A percentile compares a stretch with the other conserved stretches of the same genome.
These are phyloP conservation scores for Globodera rostochiensis DNA, from an alignment of 1,140 invertebrate genomes.

Conservation along the genomic window DNA sequence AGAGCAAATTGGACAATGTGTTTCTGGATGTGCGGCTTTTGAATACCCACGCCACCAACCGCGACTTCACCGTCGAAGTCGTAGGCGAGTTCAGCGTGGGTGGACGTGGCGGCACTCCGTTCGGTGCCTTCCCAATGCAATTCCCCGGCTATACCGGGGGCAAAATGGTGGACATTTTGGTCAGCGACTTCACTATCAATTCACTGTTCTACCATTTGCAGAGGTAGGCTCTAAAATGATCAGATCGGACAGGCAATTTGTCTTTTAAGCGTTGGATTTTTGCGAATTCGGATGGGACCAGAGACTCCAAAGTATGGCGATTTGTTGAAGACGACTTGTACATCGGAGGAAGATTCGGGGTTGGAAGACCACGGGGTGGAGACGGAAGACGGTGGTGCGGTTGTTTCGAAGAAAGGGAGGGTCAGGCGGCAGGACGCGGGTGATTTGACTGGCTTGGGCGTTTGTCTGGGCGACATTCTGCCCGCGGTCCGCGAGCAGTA, in stretches of 20 bases:
- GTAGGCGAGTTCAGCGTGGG: constrained; percentile 59
- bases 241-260: not conserved
- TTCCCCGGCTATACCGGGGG: constrained; percentile 52
- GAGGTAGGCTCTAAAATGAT: constrained; percentile 17
- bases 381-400: constrained; percentile 27
- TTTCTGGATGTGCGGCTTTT: constrained; percentile 61
- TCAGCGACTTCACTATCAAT: constrained; percentile 63
- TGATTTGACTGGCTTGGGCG: constrained; percentile 57
- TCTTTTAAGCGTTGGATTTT: constrained; percentile 56
- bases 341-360: constrained; percentile 50
- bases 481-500: constrained; percentile 63
- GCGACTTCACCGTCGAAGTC: constrained; percentile 62
- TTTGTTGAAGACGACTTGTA: constrained; percentile 63
- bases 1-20: constrained; percentile 60
- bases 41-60: constrained; percentile 60
- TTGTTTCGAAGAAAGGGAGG: constrained; percentile 12
- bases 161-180: constrained; percentile 62
- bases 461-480: constrained; percentile 64
- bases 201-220: constrained; percentile 62
- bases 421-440: constrained; percentile 40
- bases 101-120: constrained; percentile 60
- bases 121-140: constrained; percentile 62
- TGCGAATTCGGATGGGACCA: constrained; percentile 59
- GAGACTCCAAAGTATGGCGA: constrained; percentile 64
- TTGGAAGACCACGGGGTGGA: constrained; percentile 59